Percentiles rank a stretch among this genome's conserved stretches.
phyloP scores from a whole-genome alignment of 2,113 vertebrate species.

The Anser brachyrhynchus region DNA sequence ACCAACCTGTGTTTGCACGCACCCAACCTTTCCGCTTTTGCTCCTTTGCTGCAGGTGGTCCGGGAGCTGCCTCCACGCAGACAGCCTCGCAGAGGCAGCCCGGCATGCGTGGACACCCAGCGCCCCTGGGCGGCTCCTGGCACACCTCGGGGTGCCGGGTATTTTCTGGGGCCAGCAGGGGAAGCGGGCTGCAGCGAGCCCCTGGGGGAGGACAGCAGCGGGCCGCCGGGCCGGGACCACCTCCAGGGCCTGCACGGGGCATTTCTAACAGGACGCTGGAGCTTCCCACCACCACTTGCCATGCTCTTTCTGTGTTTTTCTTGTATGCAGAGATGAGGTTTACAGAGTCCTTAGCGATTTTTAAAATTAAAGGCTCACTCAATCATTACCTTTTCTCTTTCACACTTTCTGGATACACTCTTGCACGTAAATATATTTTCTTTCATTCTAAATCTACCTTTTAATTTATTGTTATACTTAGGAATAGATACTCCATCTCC shows the following conservation, averaged over 20 bases:
- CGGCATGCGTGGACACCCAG: too few relatives aligned
- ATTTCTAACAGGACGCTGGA: background rate
- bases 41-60: background rate
- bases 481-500: background rate
- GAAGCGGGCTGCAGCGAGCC: too few relatives aligned
- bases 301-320: background rate
- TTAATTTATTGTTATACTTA: background rate
- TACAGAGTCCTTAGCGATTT: background rate
- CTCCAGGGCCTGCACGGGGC: background rate
- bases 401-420: background rate
- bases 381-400: background rate
- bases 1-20: too few relatives aligned
- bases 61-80: too few relatives aligned
- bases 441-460: background rate
- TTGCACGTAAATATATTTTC: background rate
- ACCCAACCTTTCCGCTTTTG: accelerated
- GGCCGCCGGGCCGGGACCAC: too few relatives aligned
- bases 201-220: background rate
- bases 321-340: background rate
- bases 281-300: background rate
- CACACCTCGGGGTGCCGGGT: too few relatives aligned
- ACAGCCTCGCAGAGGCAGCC: background rate
- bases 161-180: too few relatives aligned
- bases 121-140: too few relatives aligned
- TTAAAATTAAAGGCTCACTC: background rate